Evolutionary conservation across 2,113 vertebrate genomes (phyloP).

Genomic region (Gnathonemus echidnorhynchus): DNA sequence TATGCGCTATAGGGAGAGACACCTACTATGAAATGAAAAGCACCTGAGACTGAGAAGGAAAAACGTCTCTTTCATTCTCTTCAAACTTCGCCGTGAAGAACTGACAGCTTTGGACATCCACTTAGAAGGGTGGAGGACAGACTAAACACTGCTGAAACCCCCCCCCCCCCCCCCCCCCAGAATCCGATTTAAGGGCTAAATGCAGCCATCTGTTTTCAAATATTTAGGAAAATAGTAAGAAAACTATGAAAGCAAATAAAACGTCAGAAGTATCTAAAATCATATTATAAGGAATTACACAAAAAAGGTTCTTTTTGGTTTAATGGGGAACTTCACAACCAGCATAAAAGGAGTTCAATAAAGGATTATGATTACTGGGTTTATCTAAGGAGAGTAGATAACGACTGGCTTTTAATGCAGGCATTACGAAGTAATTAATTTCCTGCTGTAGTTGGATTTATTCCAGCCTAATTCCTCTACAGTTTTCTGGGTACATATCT

Average conservation of each 20-base stretch:
- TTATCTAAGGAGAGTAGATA: neutral
- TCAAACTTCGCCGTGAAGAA: neutral
- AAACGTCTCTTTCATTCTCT: neutral
- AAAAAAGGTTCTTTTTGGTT: neutral
- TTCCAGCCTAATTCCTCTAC: neutral
- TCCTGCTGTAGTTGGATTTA: neutral
- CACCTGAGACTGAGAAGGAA: neutral
- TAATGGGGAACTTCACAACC: neutral
- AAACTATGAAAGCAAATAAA: neutral
- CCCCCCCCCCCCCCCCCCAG: neutral
- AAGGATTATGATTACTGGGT: neutral
- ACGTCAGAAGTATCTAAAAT: neutral
- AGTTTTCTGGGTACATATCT: neutral
- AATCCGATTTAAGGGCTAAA: neutral
- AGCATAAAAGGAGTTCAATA: neutral
- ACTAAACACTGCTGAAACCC: neutral
- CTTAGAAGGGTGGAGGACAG: neutral
- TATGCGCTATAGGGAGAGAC: neutral
- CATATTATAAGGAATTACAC: slow-evolving; percentile 3
- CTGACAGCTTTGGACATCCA: neutral
- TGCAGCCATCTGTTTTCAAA: neutral
- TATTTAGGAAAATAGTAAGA: slow-evolving; percentile 5
- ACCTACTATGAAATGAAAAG: neutral
- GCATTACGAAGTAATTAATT: neutral
- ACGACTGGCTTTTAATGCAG: neutral